Conservation (phyloP, 1,140 invertebrate genomes). For the Aphaenogaster floridana region DNA sequence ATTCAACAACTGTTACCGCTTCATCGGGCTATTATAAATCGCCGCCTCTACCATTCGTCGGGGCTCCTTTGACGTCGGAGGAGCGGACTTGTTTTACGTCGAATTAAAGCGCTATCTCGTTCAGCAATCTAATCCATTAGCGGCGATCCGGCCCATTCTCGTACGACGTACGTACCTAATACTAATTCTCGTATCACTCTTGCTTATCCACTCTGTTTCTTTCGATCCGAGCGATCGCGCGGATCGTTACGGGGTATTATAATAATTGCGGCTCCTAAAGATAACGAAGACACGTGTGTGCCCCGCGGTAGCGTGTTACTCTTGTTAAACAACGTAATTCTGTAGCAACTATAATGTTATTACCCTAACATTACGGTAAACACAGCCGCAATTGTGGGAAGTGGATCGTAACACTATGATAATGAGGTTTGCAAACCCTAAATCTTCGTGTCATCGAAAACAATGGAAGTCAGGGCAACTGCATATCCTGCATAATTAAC, state of each 20-base stretch:
- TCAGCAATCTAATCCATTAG: conserved; percentile 22
- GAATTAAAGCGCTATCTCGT: background rate
- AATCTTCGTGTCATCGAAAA: conserved; percentile 63
- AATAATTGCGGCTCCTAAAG: conserved; percentile 8
- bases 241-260: background rate
- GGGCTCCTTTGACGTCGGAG: background rate
- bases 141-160: background rate
- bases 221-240: background rate
- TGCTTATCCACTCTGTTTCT: background rate
- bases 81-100: background rate
- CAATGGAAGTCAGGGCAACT: conserved; percentile 43
- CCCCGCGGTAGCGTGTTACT: conserved; percentile 31
- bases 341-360: conserved; percentile 44
- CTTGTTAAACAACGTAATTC: conserved; percentile 52
- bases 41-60: background rate
- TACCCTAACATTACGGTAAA: conserved; percentile 57
- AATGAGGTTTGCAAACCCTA: conserved; percentile 63
- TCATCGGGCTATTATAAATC: conserved; percentile 39
- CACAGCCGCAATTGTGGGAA: conserved; percentile 42
- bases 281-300: background rate
- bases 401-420: conserved; percentile 59
- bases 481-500: conserved; percentile 56
- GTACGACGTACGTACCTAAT: too few species aligned
- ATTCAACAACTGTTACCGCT: conserved; percentile 47
- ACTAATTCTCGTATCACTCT: conserved; percentile 6